These are phyloP conservation scores for Pagrus major DNA, from an alignment of 2,113 vertebrate species.

Conservation along the genomic window DNA sequence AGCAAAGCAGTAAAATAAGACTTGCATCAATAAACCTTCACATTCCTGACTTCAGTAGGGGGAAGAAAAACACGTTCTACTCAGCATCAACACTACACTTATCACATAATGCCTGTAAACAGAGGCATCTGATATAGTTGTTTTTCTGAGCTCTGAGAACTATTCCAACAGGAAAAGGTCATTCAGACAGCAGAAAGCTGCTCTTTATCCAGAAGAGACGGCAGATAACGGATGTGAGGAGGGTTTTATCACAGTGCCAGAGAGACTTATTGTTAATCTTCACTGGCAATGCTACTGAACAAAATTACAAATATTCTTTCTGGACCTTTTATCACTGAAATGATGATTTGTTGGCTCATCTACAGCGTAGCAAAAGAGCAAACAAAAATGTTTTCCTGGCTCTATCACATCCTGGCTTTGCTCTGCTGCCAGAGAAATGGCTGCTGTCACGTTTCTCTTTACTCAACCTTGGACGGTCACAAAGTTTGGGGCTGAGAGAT, in stretches of 20 bases:
- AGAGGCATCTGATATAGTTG: slow-evolving; percentile 15
- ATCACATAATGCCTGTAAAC: slow-evolving; percentile 50
- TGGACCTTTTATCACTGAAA: neutral
- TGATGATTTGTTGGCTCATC: neutral
- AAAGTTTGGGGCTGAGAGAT: neutral
- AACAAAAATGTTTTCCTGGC: neutral
- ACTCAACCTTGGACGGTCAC: neutral
- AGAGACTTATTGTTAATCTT: neutral
- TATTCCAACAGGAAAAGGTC: slow-evolving; percentile 24
- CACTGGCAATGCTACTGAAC: neutral
- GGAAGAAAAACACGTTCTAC: slow-evolving; percentile 60
- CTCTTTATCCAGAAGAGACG: slow-evolving; percentile 12
- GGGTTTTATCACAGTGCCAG: slow-evolving; percentile 1
- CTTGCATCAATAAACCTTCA: slow-evolving; percentile 62
- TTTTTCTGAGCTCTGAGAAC: slow-evolving; percentile 22
- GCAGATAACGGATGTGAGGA: slow-evolving; percentile 3
- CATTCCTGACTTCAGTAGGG: slow-evolving; percentile 47
- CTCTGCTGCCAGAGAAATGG: neutral
- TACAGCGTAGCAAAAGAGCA: slow-evolving; percentile 2
- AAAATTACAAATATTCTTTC: neutral
- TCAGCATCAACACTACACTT: slow-evolving; percentile 39
- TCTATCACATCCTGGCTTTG: neutral
- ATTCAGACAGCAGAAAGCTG: slow-evolving; percentile 10
- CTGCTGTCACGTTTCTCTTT: neutral
- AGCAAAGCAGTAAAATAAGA: slow-evolving; percentile 36